A percentile compares a stretch with the other conserved stretches of the same genome.
phyloP scores from a whole-genome alignment of 2,113 vertebrate genomes.

The Dascyllus trimaculatus region DNA sequence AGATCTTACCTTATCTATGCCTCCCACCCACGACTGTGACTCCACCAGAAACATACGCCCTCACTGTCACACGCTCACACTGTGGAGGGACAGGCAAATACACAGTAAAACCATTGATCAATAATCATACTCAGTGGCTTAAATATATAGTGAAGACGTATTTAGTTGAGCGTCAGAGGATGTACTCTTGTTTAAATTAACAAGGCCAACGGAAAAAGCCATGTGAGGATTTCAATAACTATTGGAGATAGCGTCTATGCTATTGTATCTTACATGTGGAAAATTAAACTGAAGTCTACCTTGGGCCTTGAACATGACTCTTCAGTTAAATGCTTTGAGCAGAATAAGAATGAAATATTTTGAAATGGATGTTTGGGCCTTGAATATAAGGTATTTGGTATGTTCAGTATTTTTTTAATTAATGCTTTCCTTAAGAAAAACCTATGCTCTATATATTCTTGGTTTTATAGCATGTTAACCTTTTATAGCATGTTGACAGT shows the following conservation, averaged over 20 bases:
- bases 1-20: constrained; percentile 75
- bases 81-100: constrained; percentile 41
- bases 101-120: neutral
- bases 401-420: neutral
- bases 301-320: neutral
- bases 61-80: constrained; percentile 61
- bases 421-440: neutral
- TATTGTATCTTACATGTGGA: neutral
- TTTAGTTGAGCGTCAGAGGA: neutral
- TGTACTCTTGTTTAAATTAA: neutral
- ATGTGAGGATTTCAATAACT: neutral
- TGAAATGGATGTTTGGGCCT: neutral
- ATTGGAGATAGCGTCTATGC: neutral
- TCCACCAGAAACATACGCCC: constrained; percentile 57
- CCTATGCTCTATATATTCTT: neutral
- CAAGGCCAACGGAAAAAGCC: neutral
- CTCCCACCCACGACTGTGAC: constrained; percentile 73
- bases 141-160: neutral
- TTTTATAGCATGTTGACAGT: neutral
- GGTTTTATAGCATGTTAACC: neutral
- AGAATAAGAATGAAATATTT: neutral
- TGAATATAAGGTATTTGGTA: neutral
- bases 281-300: neutral
- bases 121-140: neutral
- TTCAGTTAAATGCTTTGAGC: neutral